These are phyloP conservation scores for Noctua janthe DNA, from an alignment of 2,888 invertebrate genomes.

Conservation along the genomic window DNA sequence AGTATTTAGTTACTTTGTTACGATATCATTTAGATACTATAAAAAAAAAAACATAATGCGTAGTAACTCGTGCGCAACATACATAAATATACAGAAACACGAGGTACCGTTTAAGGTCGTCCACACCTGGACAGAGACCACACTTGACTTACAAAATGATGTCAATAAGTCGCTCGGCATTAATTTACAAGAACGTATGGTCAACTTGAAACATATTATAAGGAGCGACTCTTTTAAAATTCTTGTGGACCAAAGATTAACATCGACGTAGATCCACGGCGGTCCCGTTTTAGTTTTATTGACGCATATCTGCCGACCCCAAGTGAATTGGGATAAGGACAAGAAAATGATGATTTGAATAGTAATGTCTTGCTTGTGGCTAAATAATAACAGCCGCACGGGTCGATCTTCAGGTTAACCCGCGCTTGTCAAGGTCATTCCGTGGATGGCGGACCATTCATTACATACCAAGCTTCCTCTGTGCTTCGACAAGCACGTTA, in stretches of 20 bases:
- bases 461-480: neutral
- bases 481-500: neutral
- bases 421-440: neutral
- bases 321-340: too few species aligned
- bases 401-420: neutral
- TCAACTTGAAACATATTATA: slow-evolving; percentile 4
- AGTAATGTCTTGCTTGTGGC: neutral
- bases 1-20: neutral
- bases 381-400: neutral
- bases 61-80: slow-evolving; percentile 1
- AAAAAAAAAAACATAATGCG: neutral
- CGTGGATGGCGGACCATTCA: neutral
- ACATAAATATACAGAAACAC: slow-evolving; percentile 11
- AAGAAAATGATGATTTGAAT: neutral
- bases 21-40: neutral
- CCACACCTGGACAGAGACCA: slow-evolving; percentile 6
- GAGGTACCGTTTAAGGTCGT: slow-evolving; percentile 14
- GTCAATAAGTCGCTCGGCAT: slow-evolving; percentile 9
- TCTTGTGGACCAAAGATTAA: neutral
- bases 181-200: neutral
- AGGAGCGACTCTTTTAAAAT: slow-evolving; percentile 13
- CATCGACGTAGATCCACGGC: neutral
- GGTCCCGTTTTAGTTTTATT: neutral
- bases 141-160: slow-evolving; percentile 7
- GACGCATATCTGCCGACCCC: too few species aligned